These are phyloP conservation scores for Scaptodrosophila lebanonensis DNA, from an alignment of 1,140 invertebrate species.

Conservation along the genomic window DNA sequence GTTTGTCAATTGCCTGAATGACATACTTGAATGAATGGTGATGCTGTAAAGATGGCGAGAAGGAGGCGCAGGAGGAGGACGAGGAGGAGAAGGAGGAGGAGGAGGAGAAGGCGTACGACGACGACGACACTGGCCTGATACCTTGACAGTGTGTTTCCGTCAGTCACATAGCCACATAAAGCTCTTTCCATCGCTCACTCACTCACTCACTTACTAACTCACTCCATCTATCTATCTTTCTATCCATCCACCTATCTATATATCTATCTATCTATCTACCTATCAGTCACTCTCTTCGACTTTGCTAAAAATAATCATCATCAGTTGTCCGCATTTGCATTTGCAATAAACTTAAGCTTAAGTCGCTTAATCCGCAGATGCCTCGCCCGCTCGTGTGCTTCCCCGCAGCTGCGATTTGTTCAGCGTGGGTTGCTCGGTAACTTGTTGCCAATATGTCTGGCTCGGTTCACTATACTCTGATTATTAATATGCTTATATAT, in stretches of 20 bases:
- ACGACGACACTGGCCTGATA: constrained; percentile 26
- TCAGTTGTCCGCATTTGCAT: background rate
- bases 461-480: too few species aligned
- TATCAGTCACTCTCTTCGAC: constrained; percentile 16
- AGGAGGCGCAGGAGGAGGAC: too few species aligned
- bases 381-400: constrained; percentile 17
- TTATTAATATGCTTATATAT: constrained; percentile 60
- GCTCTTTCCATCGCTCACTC: constrained; percentile 1
- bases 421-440: background rate
- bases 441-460: constrained; percentile 67
- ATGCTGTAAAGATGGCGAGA: too few species aligned
- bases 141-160: constrained; percentile 68
- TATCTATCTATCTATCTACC: constrained; percentile 8
- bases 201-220: constrained; percentile 16
- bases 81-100: too few species aligned
- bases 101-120: too few species aligned
- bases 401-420: constrained; percentile 7
- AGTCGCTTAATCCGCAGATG: constrained; percentile 9
- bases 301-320: constrained; percentile 23
- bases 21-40: too few species aligned
- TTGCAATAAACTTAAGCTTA: too few species aligned
- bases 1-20: constrained; percentile 30
- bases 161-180: constrained; percentile 39
- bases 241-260: constrained; percentile 35
- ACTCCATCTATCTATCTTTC: too few species aligned